Base-by-base conservation (phyloP, 2,888 invertebrate genomes). In the Drosophila paracracens region DNA sequence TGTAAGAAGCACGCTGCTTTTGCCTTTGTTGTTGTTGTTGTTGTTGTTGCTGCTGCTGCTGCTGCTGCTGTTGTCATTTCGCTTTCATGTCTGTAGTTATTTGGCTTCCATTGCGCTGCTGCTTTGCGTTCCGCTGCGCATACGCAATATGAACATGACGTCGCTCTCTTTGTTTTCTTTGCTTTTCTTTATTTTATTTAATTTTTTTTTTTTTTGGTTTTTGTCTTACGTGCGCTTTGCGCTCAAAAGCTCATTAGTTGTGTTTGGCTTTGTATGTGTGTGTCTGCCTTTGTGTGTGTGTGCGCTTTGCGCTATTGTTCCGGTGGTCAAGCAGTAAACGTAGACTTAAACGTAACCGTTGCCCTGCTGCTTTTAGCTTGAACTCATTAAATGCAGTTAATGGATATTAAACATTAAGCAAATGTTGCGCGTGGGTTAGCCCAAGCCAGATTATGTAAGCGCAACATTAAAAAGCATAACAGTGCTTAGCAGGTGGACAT, bases 371-470 rank as follows among this genome's bases (percentile, higher is more conserved):
- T 65, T 66, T 71, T 46, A 75, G 64, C 56, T 73, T 72, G 70
- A 75, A 80, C 82, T 80, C 84, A 83, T 83, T 86, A 83, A 76
- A 75, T 82, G 80, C 84, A 79, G 73, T 87, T 86, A 87, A 83
- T 83, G 84, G 87, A 76, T 82, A 83, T 83, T 80, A 87, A 83
- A 82, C 71, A 82, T 70, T 70, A 57, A 58, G 65, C 40, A 63
- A 74, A 70, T 74, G 71, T 70, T 78, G 61, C 78, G 74, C 74
- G 73, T 73, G 77, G 74, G n/a, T 51, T 59, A 62, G 48, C 59
- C 46, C 31, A 25, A 54, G 31, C 25, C 40, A 13, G 21, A 61
- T 65, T 74, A 69, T 74, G 51, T 64, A 73, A 72, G 70, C 63
- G 33, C 38, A 10, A 13, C 21, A 43, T 25, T 13, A 48, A 52